phyloP scores from a whole-genome alignment of 1,140 invertebrate genomes.

The Himalopsyche phryganea region DNA sequence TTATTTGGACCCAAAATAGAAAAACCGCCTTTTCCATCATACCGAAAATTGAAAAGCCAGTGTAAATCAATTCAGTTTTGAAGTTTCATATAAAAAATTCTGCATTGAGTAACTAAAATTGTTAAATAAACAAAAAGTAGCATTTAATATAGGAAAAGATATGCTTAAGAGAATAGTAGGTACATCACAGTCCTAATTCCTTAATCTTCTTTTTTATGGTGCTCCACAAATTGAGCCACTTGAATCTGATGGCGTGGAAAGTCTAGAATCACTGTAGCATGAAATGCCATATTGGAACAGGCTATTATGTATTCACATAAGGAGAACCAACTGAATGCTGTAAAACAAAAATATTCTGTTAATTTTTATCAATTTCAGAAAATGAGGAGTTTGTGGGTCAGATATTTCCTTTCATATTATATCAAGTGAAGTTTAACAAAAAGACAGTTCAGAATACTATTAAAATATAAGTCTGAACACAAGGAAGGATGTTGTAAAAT shows the following conservation, averaged over 20 bases:
- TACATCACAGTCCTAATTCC: background rate
- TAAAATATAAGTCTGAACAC: too few species aligned
- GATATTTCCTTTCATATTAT: too few species aligned
- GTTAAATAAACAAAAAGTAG: background rate
- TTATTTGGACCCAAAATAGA: conserved; percentile 32
- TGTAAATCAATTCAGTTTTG: too few species aligned
- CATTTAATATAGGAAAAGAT: conserved; percentile 6
- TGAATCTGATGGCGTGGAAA: conserved; percentile 78
- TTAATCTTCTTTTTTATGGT: conserved; percentile 18
- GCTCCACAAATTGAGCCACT: conserved; percentile 54
- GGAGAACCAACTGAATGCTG: conserved; percentile 92
- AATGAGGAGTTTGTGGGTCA: too few species aligned
- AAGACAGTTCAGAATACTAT: too few species aligned
- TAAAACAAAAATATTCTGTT: conserved; percentile 36
- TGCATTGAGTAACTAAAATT: too few species aligned
- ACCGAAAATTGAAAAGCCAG: too few species aligned
- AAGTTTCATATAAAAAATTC: too few species aligned
- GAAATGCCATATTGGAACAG: conserved; percentile 87
- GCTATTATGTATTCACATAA: conserved; percentile 89
- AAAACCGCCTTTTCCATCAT: conserved; percentile 21
- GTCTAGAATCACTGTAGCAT: conserved; percentile 81
- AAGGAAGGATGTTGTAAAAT: too few species aligned
- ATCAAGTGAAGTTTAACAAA: too few species aligned
- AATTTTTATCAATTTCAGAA: background rate
- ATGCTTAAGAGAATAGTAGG: conserved; percentile 11